These are phyloP conservation scores for Branchinecta lindahli DNA, from an alignment of 1,140 invertebrate genomes.

Conservation along the genomic window DNA sequence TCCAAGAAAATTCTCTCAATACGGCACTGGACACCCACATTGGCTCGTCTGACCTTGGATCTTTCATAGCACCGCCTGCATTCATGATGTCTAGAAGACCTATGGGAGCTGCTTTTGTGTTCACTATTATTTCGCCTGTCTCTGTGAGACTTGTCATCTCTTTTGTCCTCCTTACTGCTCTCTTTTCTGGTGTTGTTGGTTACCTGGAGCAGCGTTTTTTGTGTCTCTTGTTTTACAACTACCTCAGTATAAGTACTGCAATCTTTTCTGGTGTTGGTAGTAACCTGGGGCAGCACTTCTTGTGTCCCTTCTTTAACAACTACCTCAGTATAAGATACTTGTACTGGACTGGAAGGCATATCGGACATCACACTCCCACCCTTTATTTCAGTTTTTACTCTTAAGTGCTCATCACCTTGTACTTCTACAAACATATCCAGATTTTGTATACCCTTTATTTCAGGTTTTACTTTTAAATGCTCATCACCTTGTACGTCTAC, in stretches of 20 bases:
- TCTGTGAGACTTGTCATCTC: background rate
- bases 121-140: background rate
- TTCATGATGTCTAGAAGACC: constrained; percentile 14
- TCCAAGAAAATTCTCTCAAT: constrained; percentile 25
- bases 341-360: background rate
- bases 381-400: background rate
- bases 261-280: background rate
- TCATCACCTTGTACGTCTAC: background rate
- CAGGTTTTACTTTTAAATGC: background rate
- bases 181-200: background rate
- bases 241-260: background rate
- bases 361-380: background rate
- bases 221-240: background rate
- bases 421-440: background rate
- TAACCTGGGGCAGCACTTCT: background rate
- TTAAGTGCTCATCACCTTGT: background rate
- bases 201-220: background rate
- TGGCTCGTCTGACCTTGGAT: constrained; percentile 36
- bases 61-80: constrained; percentile 26
- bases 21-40: constrained; percentile 43
- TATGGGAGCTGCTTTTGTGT: background rate
- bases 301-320: background rate
- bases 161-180: background rate
- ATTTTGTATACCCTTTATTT: background rate
- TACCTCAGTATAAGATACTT: background rate